A percentile compares a stretch with the other conserved stretches of the same genome.
phyloP scores from a whole-genome alignment of 1,140 invertebrate species.

The Heliconius hermathena region DNA sequence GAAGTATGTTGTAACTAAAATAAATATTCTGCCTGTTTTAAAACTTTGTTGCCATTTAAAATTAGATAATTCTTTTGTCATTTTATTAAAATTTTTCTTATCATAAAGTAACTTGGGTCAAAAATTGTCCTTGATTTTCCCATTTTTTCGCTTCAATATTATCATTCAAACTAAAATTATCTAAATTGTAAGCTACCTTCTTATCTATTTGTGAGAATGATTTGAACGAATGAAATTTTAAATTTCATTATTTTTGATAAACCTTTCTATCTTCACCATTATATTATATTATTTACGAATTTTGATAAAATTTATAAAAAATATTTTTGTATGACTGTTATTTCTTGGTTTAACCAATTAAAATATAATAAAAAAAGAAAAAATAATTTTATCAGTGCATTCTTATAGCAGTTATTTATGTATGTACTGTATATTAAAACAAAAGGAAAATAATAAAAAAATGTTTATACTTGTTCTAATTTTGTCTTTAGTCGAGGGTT shows the following conservation, averaged over 20 bases:
- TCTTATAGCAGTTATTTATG: neutral
- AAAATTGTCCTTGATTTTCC: too few relatives aligned
- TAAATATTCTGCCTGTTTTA: neutral
- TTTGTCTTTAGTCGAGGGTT: neutral
- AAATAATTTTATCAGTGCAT: neutral
- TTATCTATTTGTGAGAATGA: conserved; percentile 5
- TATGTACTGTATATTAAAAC: neutral
- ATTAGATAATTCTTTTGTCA: too few relatives aligned
- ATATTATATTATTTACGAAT: neutral
- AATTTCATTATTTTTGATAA: conserved; percentile 39
- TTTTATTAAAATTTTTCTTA: too few relatives aligned
- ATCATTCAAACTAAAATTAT: too few relatives aligned
- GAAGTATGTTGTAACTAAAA: too few relatives aligned
- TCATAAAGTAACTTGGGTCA: too few relatives aligned
- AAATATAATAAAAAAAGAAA: neutral
- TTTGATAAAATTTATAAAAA: conserved; percentile 4
- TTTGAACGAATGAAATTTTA: conserved; percentile 21
- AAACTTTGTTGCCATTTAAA: neutral
- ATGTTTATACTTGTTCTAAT: neutral
- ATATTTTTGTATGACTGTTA: conserved; percentile 6
- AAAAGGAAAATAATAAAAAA: neutral
- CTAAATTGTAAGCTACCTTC: conserved; percentile 28
- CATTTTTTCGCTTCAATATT: neutral
- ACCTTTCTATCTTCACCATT: conserved; percentile 18
- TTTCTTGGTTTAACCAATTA: conserved; percentile 1